phyloP scores from a whole-genome alignment of 2,888 invertebrate genomes.

The Ryuthela nishihirai region DNA sequence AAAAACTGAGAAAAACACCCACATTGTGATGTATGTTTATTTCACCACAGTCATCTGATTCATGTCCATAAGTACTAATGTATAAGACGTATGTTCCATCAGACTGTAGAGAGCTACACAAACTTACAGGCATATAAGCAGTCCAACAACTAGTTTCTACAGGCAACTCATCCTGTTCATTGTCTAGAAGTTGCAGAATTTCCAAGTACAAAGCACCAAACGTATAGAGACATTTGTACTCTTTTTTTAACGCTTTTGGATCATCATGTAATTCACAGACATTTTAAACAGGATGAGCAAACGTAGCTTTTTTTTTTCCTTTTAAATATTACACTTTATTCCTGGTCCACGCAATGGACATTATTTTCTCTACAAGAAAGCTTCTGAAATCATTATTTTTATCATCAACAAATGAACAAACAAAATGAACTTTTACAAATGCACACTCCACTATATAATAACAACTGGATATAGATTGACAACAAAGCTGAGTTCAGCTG shows the following conservation, averaged over 20 bases:
- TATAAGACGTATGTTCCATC: slow-evolving; percentile 37
- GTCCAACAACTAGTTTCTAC: slow-evolving; percentile 37
- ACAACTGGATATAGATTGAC: slow-evolving; percentile 30
- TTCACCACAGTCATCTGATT: slow-evolving; percentile 33
- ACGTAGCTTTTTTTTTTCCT: too few relatives aligned
- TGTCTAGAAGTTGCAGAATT: too few relatives aligned
- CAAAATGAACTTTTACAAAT: slow-evolving; percentile 26
- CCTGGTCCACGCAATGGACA: slow-evolving; percentile 26
- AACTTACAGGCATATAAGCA: slow-evolving; percentile 39
- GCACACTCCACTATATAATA: slow-evolving; percentile 31
- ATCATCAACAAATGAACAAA: slow-evolving; percentile 33
- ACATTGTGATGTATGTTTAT: slow-evolving; percentile 30
- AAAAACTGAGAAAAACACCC: slow-evolving; percentile 7
- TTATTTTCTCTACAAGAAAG: slow-evolving; percentile 36
- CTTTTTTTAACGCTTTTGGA: too few relatives aligned
- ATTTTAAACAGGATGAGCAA: too few relatives aligned
- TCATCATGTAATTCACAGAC: too few relatives aligned
- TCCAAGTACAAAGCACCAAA: too few relatives aligned
- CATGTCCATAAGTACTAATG: slow-evolving; percentile 38
- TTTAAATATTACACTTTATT: slow-evolving; percentile 35
- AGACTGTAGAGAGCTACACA: slow-evolving; percentile 36
- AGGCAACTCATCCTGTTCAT: slow-evolving; percentile 31
- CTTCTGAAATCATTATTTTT: slow-evolving; percentile 20
- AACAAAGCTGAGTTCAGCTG: slow-evolving; percentile 30
- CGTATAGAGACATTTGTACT: too few relatives aligned